These are phyloP conservation scores for Paracentrotus lividus DNA, from an alignment of 53 echinoderm and acorn worm genomes.

Conservation along the genomic window DNA sequence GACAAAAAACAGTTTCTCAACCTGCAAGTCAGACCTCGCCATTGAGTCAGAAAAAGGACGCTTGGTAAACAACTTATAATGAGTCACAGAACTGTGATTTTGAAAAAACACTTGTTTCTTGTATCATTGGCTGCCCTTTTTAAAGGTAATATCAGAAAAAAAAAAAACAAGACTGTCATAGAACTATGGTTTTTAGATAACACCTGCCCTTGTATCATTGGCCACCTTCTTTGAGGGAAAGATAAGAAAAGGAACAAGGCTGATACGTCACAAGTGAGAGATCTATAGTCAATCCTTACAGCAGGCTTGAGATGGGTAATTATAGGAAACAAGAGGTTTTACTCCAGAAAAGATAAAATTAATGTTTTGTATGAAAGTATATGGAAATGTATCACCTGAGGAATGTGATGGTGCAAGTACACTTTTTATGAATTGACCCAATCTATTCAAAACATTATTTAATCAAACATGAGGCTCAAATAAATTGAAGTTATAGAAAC, in stretches of 20 bases:
- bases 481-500: neutral
- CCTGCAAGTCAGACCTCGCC: constrained; percentile 52
- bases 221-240: neutral
- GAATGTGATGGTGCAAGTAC: neutral
- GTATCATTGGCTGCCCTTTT: constrained; percentile 5
- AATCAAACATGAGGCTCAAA: neutral
- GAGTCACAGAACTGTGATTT: constrained; percentile 31
- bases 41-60: constrained; percentile 12
- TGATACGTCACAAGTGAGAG: neutral
- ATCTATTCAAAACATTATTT: neutral
- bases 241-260: constrained; percentile 30
- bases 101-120: constrained; percentile 22
- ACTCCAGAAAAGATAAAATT: neutral
- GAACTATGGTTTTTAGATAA: constrained; percentile 8
- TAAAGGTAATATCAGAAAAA: constrained; percentile 6
- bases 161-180: constrained; percentile 21
- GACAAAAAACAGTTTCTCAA: neutral
- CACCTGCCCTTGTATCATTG: constrained; percentile 2
- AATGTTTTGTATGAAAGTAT: neutral
- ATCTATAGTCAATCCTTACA: neutral
- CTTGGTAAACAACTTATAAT: constrained; percentile 30
- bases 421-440: neutral
- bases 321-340: neutral
- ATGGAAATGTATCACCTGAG: neutral
- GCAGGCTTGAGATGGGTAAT: neutral